These are phyloP conservation scores for Piaya cayana DNA, from an alignment of 2,113 vertebrate genomes.

Conservation along the genomic window DNA sequence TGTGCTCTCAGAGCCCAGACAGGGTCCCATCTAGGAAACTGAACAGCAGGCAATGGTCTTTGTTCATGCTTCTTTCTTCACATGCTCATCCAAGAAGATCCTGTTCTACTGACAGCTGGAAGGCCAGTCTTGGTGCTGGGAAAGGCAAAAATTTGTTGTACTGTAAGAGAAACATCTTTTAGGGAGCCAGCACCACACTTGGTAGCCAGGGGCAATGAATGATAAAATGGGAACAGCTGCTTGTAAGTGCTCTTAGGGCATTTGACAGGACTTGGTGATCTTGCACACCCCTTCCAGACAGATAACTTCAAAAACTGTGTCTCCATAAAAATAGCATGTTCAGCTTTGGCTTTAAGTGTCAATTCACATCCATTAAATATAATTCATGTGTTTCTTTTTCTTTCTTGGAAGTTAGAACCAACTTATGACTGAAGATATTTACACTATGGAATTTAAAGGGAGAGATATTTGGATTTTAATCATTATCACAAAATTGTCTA, in stretches of 20 bases:
- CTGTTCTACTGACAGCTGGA: neutral
- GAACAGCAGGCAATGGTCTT: neutral
- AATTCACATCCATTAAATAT: neutral
- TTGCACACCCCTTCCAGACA: neutral
- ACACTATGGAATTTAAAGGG: neutral
- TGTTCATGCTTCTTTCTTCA: neutral
- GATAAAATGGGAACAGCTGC: neutral
- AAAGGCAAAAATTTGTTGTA: neutral
- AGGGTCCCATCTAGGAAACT: neutral
- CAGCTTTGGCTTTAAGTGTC: neutral
- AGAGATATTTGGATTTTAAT: neutral
- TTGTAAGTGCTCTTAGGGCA: neutral
- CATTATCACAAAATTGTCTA: neutral
- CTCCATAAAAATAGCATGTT: neutral
- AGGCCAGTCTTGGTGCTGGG: neutral
- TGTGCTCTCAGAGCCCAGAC: neutral
- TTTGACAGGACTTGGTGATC: neutral
- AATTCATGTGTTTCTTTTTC: neutral
- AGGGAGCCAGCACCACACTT: neutral
- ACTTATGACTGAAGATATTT: neutral
- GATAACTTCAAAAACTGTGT: neutral
- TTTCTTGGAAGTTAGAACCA: neutral
- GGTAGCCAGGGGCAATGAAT: neutral
- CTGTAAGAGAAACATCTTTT: neutral
- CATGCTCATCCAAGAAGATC: neutral